Conservation (phyloP, 2,113 vertebrate species). For the Dasypus novemcinctus region DNA sequence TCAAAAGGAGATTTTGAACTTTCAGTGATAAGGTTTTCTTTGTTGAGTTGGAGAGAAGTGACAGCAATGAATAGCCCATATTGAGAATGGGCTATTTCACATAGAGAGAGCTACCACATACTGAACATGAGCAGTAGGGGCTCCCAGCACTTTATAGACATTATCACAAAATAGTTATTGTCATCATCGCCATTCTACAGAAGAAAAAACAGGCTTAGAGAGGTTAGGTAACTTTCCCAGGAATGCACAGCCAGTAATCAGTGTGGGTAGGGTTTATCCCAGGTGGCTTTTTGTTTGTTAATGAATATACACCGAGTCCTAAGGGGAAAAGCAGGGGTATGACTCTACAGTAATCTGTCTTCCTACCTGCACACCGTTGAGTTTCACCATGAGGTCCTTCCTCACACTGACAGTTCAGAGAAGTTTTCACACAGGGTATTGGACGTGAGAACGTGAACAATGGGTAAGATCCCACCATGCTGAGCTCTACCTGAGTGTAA, state of each 20-base stretch:
- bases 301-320: neutral
- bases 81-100: neutral
- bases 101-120: too few relatives aligned
- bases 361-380: neutral
- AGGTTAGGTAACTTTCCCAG: neutral
- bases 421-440: neutral
- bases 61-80: neutral
- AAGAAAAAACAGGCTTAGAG: neutral
- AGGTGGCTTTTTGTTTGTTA: neutral
- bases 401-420: neutral
- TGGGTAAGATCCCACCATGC: fast-evolving
- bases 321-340: neutral
- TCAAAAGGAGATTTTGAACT: neutral
- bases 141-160: neutral
- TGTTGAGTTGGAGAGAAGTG: neutral
- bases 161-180: neutral
- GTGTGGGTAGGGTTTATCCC: neutral
- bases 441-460: neutral
- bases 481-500: neutral
- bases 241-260: neutral
- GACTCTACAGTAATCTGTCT: neutral
- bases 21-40: neutral
- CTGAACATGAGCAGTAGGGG: neutral
- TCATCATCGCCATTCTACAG: neutral
- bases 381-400: neutral